A percentile compares a stretch with the other conserved stretches of the same genome.
These are phyloP conservation scores for Eubasilissa regina DNA, from an alignment of 1,140 invertebrate species.

Conservation along the genomic window DNA sequence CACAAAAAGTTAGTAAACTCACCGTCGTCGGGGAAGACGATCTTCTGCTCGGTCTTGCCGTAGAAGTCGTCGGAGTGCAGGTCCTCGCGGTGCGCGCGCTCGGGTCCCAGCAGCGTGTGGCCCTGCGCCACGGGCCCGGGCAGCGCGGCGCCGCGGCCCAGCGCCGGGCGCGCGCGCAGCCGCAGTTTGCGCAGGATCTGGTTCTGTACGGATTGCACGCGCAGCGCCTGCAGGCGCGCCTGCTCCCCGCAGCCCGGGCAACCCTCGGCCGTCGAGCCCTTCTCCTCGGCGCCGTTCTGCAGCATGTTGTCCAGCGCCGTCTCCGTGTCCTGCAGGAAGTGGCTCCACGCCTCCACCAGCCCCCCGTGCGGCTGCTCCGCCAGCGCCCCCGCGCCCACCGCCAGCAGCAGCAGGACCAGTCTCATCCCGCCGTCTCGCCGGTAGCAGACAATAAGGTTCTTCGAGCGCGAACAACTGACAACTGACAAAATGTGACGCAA, in stretches of 20 bases:
- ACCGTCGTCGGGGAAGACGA: conserved; percentile 85
- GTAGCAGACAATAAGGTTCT: no score
- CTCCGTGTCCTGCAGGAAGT: conserved; percentile 51
- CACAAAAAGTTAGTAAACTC: no score
- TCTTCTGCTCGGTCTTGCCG: conserved; percentile 84
- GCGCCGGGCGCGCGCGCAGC: conserved; percentile 70
- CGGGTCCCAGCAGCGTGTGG: conserved; percentile 62
- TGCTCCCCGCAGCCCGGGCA: conserved; percentile 65
- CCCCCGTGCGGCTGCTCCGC: not conserved
- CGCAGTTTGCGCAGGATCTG: conserved; percentile 74
- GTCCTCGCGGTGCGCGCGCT: conserved; percentile 69
- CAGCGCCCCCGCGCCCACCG: not conserved
- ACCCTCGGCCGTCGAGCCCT: conserved; percentile 26
- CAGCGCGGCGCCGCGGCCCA: conserved; percentile 70
- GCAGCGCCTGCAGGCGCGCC: conserved; percentile 68
- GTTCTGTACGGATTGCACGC: conserved; percentile 73
- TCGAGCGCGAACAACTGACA: no score
- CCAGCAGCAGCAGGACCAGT: not conserved
- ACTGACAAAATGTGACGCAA: not conserved
- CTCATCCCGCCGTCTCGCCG: not conserved
- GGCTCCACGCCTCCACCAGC: conserved; percentile 50
- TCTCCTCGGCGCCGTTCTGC: conserved; percentile 19
- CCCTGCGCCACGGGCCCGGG: conserved; percentile 82
- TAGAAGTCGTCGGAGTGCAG: conserved; percentile 81
- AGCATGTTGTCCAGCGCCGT: conserved; percentile 39